Base-by-base conservation (phyloP, 2,797 vertebrate genomes). In the Delichon dasypus region DNA sequence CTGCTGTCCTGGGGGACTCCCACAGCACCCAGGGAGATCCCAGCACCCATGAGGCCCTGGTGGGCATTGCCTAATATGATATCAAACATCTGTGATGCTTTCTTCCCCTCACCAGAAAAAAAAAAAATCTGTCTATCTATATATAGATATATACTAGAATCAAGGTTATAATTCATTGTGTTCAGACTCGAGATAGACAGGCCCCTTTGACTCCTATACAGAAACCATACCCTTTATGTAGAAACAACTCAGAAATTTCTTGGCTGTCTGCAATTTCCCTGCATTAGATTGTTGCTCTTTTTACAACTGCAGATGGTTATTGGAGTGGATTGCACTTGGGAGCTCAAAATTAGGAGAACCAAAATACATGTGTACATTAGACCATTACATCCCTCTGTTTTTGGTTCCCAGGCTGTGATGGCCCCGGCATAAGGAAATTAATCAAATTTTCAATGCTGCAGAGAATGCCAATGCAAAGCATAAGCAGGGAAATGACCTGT, bases 31-130 rank as follows among this genome's bases (percentile, higher is more conserved):
- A 65, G 22, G 16, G 16, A 58, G 16, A 5, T 12, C 34, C 23
- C 26, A 7, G 7, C 3, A 25, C 32, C 16, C 2, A 1, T 2
- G 3, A 18, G 6, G 3, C 6, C 30, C 53, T 22, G 25, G 7
- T 2, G 16, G 5, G 2, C 5, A 47, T 51, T 60, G 14, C 16
- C 29, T 32, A 23, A 25, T 17, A 30, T 21, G 14, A 79, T 38
- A 5, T 30, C 64, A 72, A 91, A 42, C 5, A 29, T 16, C 27
- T 79, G 10, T 0, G 1, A 50, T 3, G 29, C 7, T 17, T 66
- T 38, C 10, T 47, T 32, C 38, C 38, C 38, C 38, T 11, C 38
- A 11, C 38, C 38, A 11, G 12, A 38, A 38, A 38, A 38, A 38
- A 38, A 38, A 17, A 8, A 76, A 44, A 16, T n/a, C n/a, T n/a